A percentile compares a stretch with the other conserved stretches of the same genome.
phyloP scores from a whole-genome alignment of 2,888 invertebrate genomes.

The Dryomyza anilis region DNA sequence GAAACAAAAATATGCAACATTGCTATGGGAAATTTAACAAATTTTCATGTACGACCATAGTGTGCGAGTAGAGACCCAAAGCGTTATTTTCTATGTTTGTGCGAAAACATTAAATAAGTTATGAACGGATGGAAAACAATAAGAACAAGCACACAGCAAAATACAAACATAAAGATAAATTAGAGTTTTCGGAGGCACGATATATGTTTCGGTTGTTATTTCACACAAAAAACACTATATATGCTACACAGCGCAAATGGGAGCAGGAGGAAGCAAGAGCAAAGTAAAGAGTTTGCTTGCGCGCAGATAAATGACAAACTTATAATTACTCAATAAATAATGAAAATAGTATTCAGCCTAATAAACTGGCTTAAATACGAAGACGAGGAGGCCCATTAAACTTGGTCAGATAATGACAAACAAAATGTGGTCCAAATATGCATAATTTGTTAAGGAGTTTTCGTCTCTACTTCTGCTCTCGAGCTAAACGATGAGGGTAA shows the following conservation, averaged over 20 bases:
- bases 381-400: neutral
- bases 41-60: too few species aligned
- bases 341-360: slow-evolving; percentile 15
- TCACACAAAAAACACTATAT: too few species aligned
- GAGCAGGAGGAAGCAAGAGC: neutral
- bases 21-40: too few species aligned
- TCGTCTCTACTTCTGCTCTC: too few species aligned
- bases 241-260: too few species aligned
- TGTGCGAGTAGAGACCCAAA: neutral
- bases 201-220: too few species aligned
- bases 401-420: neutral
- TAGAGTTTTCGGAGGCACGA: too few species aligned
- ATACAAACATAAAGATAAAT: too few species aligned
- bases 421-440: too few species aligned
- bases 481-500: too few species aligned
- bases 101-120: neutral
- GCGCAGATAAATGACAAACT: slow-evolving; percentile 7
- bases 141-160: neutral
- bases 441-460: too few species aligned
- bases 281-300: neutral
- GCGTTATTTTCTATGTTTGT: neutral
- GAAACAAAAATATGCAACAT: neutral
- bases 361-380: neutral
- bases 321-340: slow-evolving; percentile 28
- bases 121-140: neutral